Base-by-base conservation (phyloP, 2,888 invertebrate species). In the Diarsia brunnea region DNA sequence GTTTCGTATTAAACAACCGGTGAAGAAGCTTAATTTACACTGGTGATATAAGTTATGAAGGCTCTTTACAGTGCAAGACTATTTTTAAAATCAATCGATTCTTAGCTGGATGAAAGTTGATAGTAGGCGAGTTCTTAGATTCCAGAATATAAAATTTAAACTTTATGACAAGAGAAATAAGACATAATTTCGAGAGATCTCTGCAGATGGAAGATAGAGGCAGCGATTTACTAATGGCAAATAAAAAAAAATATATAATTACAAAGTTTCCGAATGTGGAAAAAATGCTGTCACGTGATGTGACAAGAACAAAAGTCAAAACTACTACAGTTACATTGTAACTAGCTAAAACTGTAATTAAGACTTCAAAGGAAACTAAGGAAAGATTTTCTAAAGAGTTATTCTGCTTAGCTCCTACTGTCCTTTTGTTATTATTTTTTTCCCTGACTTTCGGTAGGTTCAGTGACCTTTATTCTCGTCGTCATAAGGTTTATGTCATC, bases 61-160 rank as follows among this genome's bases (percentile, higher is more conserved):
- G 64, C 69, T 81, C 49, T 84, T 75, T 82, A 75, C 11, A 75
- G 27, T 27, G 38, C 24, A 84, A 80, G 82, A 73, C 45, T 24
- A 63, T 71, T 65, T 69, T 65, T 78, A 27, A 45, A 78, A 65
- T 65, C 58, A 38, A 11, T 65, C n/a, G 38, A 43, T 78, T 47
- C 47, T 43, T 55, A 12, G 5, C 1, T 10, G n/a, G 24, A 51
- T 21, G 8, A 72, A 45, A 70, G 19, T 5, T 21, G 8, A 72
- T 53, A 70, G 19, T 5, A 31, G 14, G 53, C 53, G 12, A 31
- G 31, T 24, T 71, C 31, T 27, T 10, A 27, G 5, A 45, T 10
- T 4, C n/a, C 14, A n/a, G 12, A 53, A 49, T 38, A 1, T 47
- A 5, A 38, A 49, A 38, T n/a, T 47, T 11, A 21, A 71, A 69